phyloP scores from a whole-genome alignment of 1,140 invertebrate species.

The Dendroctonus ponderosae region DNA sequence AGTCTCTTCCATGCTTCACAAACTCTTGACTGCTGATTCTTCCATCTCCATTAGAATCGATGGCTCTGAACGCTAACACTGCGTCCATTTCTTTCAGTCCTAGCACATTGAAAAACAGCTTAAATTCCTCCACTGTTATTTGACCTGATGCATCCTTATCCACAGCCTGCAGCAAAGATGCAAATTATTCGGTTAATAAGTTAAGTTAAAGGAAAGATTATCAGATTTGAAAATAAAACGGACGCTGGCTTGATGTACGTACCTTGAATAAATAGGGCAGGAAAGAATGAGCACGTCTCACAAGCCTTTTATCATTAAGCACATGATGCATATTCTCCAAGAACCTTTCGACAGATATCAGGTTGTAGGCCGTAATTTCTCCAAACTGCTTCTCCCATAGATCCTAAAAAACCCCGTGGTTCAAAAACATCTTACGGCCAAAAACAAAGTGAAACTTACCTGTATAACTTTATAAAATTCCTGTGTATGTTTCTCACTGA shows the following conservation, averaged over 20 bases:
- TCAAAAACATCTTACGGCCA: not conserved
- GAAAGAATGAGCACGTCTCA: constrained; percentile 71
- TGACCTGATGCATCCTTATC: constrained; percentile 75
- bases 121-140: constrained; percentile 78
- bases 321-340: constrained; percentile 77
- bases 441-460: constrained; percentile 49
- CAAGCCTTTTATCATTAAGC: constrained; percentile 69
- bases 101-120: constrained; percentile 77
- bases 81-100: constrained; percentile 72
- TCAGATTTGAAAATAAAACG: not conserved
- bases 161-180: constrained; percentile 61
- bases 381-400: constrained; percentile 83
- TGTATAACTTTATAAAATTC: constrained; percentile 68
- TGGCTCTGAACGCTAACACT: constrained; percentile 70
- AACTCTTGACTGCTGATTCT: constrained; percentile 75
- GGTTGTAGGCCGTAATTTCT: constrained; percentile 75
- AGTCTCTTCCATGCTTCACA: constrained; percentile 73
- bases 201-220: not conserved
- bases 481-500: constrained; percentile 59
- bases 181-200: no score
- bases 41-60: constrained; percentile 75
- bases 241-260: constrained; percentile 33
- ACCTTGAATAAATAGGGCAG: constrained; percentile 79
- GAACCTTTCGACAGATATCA: constrained; percentile 76
- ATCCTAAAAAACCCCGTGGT: constrained; percentile 53